phyloP scores from a whole-genome alignment of 2,113 vertebrate genomes.

The Zosterops borbonicus region DNA sequence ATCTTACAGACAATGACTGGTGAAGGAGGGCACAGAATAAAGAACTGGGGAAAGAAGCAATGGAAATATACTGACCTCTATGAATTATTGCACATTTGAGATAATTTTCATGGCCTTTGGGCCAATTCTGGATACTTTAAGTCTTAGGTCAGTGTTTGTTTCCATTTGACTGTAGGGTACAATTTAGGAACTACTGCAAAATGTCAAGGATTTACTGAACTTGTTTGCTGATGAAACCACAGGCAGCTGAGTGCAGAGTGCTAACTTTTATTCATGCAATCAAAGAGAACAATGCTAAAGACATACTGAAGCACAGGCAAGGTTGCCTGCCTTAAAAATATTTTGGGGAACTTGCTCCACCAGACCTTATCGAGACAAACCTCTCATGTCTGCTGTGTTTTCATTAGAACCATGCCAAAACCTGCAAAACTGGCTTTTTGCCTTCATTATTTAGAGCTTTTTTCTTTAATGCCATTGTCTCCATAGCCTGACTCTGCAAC shows the following conservation, averaged over 20 bases:
- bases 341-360: constrained; percentile 6
- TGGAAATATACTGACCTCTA: constrained; percentile 56
- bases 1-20: constrained; percentile 12
- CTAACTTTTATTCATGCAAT: constrained; percentile 52
- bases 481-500: background rate
- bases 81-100: constrained; percentile 57
- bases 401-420: background rate
- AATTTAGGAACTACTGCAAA: constrained; percentile 57
- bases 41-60: constrained; percentile 45
- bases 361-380: background rate
- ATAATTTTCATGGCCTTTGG: constrained; percentile 53
- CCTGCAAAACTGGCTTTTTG: background rate
- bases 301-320: constrained; percentile 11
- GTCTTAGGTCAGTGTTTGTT: constrained; percentile 54
- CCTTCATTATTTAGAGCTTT: background rate
- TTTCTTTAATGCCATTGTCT: background rate
- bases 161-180: constrained; percentile 45
- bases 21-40: constrained; percentile 22
- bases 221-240: constrained; percentile 52
- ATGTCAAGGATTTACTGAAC: constrained; percentile 51
- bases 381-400: background rate
- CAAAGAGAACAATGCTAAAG: constrained; percentile 42
- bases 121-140: constrained; percentile 54
- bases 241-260: constrained; percentile 47
- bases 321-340: background rate